Base-by-base conservation (phyloP, 2,888 invertebrate genomes). In the Sesia bembeciformis region DNA sequence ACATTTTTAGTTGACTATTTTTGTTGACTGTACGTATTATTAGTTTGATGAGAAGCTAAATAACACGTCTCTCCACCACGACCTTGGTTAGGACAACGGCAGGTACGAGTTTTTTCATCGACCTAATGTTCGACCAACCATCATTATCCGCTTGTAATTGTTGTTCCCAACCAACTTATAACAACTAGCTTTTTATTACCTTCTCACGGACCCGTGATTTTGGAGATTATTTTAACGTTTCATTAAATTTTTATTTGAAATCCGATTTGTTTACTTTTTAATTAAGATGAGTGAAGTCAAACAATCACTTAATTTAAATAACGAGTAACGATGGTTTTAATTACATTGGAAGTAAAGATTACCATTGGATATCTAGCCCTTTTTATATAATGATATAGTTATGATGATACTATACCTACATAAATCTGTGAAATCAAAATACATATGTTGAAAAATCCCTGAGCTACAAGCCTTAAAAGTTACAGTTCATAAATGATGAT, bases 41-140 rank as follows among this genome's bases (percentile, higher is more conserved):
- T 46, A 46, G 46, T 5, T 23, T 5, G 46, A 46, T 46, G 46
- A 8, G 23, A 46, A 46, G 23, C 46, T n/a, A 46, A 46, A 46
- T 46, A 23, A 46, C 46, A 46, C 4, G 46, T 46, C 46, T 46
- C 39, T 38, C 38, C 50, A 61, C 55, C 57, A 56, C 68, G 72
- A 78, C 84, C 84, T 83, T 84, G 79, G 75, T 79, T 78, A 79
- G 73, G 76, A 71, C 71, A 70, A 63, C 70, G 67, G 66, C 83
- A 84, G 83, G 84, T 84, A 84, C 81, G 74, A 72, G 76, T 78
- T 79, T 81, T 85, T 83, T 69, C 66, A 72, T 60, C 67, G 62
- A 59, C 60, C 65, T 68, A 66, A 60, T 67, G 65, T 68, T 46
- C 67, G 64, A 68, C 69, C 71, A 67, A 70, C 70, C 75, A 38